These are phyloP conservation scores for Sinocyclocheilus anophthalmus DNA, from an alignment of 2,113 vertebrate species.

Conservation along the genomic window DNA sequence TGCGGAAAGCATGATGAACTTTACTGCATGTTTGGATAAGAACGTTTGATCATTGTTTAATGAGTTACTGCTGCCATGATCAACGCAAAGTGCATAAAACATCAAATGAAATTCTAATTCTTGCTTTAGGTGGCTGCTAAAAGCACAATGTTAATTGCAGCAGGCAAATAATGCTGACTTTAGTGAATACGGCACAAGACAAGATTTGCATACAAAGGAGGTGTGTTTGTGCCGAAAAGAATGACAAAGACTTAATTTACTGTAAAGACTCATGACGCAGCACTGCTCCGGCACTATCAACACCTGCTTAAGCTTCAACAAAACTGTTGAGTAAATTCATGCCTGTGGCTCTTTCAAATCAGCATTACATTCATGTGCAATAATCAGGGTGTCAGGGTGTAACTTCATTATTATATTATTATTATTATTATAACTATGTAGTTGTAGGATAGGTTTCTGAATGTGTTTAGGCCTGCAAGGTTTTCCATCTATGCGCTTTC, in stretches of 20 bases:
- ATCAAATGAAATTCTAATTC: not conserved
- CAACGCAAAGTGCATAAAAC: not conserved
- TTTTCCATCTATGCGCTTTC: not conserved
- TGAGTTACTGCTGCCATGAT: slow-evolving; percentile 3
- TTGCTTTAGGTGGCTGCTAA: not conserved
- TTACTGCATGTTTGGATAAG: not conserved
- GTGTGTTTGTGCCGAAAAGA: not conserved
- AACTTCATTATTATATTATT: not conserved
- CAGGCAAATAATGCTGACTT: not conserved
- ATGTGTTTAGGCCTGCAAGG: not conserved
- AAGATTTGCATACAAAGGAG: slow-evolving; percentile 14
- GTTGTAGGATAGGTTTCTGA: not conserved
- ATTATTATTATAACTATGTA: not conserved
- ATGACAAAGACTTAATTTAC: slow-evolving; percentile 6
- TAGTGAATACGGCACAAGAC: not conserved
- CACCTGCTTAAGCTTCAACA: not conserved
- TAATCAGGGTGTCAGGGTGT: not conserved
- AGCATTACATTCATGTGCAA: not conserved
- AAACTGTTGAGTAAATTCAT: not conserved
- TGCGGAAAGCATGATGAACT: not conserved
- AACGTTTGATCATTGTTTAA: slow-evolving; percentile 8
- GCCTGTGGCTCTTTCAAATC: not conserved
- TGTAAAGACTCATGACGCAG: slow-evolving; percentile 8
- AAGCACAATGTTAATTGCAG: not conserved
- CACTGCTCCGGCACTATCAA: not conserved